These are phyloP conservation scores for Erithacus rubecula DNA, from an alignment of 2,797 vertebrate species.

Conservation along the genomic window DNA sequence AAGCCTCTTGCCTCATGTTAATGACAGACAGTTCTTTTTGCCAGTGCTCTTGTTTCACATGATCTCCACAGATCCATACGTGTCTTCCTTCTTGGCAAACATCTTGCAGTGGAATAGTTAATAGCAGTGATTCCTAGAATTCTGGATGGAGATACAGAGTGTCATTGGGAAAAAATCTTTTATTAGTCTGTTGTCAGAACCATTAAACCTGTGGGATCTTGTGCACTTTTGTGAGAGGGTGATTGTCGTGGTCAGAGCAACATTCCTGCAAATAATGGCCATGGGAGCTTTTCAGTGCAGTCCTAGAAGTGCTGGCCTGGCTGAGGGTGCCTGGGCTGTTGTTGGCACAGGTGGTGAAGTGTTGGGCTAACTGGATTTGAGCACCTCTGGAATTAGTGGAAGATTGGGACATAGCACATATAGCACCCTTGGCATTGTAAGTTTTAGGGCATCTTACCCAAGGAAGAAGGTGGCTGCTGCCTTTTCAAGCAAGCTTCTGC, in stretches of 20 bases:
- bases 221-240: neutral
- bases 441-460: neutral
- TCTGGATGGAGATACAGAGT: neutral
- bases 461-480: neutral
- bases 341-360: neutral
- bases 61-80: neutral
- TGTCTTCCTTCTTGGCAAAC: neutral
- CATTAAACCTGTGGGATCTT: neutral
- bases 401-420: fast-evolving
- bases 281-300: neutral
- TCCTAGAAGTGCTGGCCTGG: neutral
- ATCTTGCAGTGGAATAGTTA: neutral
- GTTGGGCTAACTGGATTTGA: fast-evolving
- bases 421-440: fast-evolving
- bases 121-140: neutral
- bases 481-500: neutral
- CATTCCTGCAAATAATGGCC: neutral
- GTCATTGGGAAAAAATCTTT: neutral
- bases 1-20: neutral
- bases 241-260: neutral
- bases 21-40: neutral
- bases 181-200: neutral
- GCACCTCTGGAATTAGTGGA: neutral
- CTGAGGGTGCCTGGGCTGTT: neutral
- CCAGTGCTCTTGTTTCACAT: neutral